A percentile compares a stretch with the other conserved stretches of the same genome.
phyloP scores from a whole-genome alignment of 2,888 invertebrate genomes.

The Sarcophaga variegata region DNA sequence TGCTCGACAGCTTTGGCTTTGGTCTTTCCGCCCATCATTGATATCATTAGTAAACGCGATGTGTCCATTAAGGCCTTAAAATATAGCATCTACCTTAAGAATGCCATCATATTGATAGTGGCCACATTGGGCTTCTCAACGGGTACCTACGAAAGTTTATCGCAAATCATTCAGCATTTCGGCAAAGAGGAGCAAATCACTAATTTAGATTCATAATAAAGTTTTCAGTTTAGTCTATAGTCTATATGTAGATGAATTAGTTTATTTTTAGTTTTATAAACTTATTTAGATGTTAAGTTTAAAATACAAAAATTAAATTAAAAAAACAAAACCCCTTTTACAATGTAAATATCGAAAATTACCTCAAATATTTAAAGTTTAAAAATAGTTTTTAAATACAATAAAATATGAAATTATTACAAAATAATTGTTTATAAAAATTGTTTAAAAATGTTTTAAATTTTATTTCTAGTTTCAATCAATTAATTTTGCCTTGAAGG shows the following conservation, averaged over 20 bases:
- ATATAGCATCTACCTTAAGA: slow-evolving; percentile 83
- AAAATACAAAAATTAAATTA: neutral
- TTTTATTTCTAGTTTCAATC: too few species aligned
- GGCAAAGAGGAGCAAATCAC: slow-evolving; percentile 71
- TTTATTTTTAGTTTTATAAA: slow-evolving; percentile 4
- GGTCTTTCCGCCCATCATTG: slow-evolving; percentile 93
- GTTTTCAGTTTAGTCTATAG: neutral
- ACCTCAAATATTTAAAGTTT: slow-evolving; percentile 68
- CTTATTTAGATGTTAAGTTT: slow-evolving; percentile 32
- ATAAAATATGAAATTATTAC: neutral
- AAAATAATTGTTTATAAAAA: too few species aligned
- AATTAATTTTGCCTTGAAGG: too few species aligned
- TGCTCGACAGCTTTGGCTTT: slow-evolving; percentile 94
- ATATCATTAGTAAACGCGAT: slow-evolving; percentile 88
- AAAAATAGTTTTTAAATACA: slow-evolving; percentile 12
- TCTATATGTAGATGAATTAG: slow-evolving; percentile 19
- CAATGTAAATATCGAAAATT: slow-evolving; percentile 55
- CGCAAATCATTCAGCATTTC: slow-evolving; percentile 77
- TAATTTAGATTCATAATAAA: slow-evolving; percentile 60
- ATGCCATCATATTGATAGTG: slow-evolving; percentile 85
- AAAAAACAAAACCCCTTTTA: slow-evolving; percentile 33
- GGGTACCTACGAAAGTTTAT: slow-evolving; percentile 89
- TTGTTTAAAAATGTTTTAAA: too few species aligned
- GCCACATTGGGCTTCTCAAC: slow-evolving; percentile 88
- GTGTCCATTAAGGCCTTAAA: slow-evolving; percentile 83